Evolutionary conservation across 2,797 vertebrate genomes (phyloP).

Genomic region (Diglossa cyanea): DNA sequence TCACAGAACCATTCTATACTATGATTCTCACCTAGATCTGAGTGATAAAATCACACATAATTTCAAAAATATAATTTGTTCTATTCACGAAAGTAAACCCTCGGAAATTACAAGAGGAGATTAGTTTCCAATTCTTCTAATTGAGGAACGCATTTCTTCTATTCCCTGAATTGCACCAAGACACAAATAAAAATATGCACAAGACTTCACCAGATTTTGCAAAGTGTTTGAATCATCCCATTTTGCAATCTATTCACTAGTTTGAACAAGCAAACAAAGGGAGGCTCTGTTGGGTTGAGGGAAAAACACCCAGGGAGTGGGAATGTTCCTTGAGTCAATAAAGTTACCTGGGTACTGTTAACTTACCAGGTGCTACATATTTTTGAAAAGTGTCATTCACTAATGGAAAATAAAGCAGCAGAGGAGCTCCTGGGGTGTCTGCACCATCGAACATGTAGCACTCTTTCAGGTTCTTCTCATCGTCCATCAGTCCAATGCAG

Average conservation of each 20-base stretch:
- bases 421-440: slow-evolving; percentile 73
- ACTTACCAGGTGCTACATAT: slow-evolving; percentile 82
- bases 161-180: background rate
- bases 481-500: slow-evolving; percentile 58
- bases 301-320: background rate
- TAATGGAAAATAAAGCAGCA: slow-evolving; percentile 83
- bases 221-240: background rate
- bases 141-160: background rate
- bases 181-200: background rate
- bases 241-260: background rate
- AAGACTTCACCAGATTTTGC: background rate
- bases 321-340: background rate
- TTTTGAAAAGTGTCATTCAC: slow-evolving; percentile 79
- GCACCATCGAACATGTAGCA: slow-evolving; percentile 80
- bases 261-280: background rate
- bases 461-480: slow-evolving; percentile 77
- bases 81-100: background rate
- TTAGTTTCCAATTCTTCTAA: background rate
- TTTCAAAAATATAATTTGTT: background rate
- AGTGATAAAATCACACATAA: background rate
- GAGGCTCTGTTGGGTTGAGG: background rate
- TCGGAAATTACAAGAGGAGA: background rate
- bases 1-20: background rate
- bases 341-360: background rate
- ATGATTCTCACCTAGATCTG: background rate